Base-by-base conservation (phyloP, 2,113 vertebrate genomes). In the Connochaetes taurinus region DNA sequence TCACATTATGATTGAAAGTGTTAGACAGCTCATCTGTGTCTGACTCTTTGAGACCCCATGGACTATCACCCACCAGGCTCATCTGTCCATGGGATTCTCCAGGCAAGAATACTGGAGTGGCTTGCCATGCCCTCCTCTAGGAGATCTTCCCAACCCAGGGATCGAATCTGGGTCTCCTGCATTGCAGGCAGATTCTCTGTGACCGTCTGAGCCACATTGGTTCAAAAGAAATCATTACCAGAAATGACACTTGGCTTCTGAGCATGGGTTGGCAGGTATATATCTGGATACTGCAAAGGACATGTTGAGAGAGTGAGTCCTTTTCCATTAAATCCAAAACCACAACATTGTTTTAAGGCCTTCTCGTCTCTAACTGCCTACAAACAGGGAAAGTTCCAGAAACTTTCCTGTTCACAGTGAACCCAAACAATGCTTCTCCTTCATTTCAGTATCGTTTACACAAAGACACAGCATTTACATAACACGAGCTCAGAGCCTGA, bases 221-320 rank as follows among this genome's bases (percentile, higher is more conserved):
- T 27, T 96, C 80, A 57, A 33, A 94, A 92, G 60, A 87, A 52
- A 92, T 40, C 27, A 50, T 64, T n/a, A 83, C n/a, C 93, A 74
- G 78, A 90, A 90, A 83, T 47, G 50, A 47, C 55, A 78, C 93
- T 36, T 91, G n/a, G 19, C 84, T 92, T 95, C 62, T 71, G 27
- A 60, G 50, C 60, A 67, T n/a, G 19, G 53, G 23, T 27, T 92
- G 55, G 15, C 36, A 87, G n/a, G 19, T 86, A 27, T 91, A n/a
- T 82, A 85, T 90, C 43, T 90, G 74, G 43, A 71, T 36, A 58
- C 27, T 27, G 17, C 14, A 83, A 87, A 71, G 52, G 29, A 21
- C 36, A 53, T 25, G 19, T 14, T 53, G 47, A 60, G 31, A 60
- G 53, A 36, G 5, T 25, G 27, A 60, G 15, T 57, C 55, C 67